A percentile compares a stretch with the other conserved stretches of the same genome.
These are phyloP conservation scores for Eristalinus sepulchralis DNA, from an alignment of 2,888 invertebrate species.

Conservation along the genomic window DNA sequence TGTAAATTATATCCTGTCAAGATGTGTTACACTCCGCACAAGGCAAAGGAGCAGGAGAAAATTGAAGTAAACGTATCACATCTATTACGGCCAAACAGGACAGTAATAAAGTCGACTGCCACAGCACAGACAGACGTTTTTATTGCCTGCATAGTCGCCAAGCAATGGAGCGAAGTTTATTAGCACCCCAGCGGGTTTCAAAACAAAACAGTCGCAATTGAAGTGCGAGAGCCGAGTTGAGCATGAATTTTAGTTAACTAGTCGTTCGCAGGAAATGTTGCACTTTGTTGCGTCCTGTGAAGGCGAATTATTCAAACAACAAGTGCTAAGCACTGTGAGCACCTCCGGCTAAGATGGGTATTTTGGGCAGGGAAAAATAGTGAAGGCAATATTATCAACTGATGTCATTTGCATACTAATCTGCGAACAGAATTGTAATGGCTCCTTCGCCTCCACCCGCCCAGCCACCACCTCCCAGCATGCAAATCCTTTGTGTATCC, in stretches of 20 bases:
- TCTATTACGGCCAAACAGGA: slow-evolving; percentile 48
- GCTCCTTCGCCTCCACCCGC: no score
- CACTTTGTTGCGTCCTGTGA: no score
- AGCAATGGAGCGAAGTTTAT: slow-evolving; percentile 62
- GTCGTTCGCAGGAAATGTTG: no score
- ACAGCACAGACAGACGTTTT: slow-evolving; percentile 67
- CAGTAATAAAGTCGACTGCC: slow-evolving; percentile 66
- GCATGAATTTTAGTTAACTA: neutral
- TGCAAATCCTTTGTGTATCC: slow-evolving; percentile 49
- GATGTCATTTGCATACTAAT: neutral
- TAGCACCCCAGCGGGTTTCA: slow-evolving; percentile 53
- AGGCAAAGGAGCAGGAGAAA: neutral
- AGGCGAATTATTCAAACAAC: no score
- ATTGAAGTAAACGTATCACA: slow-evolving; percentile 27
- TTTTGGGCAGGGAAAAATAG: neutral
- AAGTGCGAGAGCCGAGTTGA: neutral
- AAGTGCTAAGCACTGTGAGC: neutral
- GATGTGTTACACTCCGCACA: slow-evolving; percentile 53
- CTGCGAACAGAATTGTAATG: slow-evolving; percentile 57
- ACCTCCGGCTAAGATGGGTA: neutral
- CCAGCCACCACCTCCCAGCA: slow-evolving; percentile 30
- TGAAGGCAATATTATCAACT: neutral
- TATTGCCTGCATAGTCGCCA: slow-evolving; percentile 45
- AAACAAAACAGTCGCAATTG: neutral
- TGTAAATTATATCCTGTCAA: slow-evolving; percentile 73